phyloP scores from a whole-genome alignment of 2,113 vertebrate genomes.

The Coracopsis vasa region DNA sequence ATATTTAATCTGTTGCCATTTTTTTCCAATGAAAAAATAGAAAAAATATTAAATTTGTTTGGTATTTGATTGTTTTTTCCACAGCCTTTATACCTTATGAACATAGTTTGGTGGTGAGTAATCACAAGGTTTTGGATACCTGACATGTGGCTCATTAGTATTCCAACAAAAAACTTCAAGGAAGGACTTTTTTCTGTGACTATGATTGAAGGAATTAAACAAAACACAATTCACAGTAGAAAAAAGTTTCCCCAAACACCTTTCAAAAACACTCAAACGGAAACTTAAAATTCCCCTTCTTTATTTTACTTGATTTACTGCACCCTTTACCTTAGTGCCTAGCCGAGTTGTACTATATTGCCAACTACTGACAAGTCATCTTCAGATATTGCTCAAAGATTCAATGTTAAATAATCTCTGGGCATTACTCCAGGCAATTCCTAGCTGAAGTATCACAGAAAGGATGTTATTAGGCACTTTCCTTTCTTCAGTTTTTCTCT shows the following conservation, averaged over 20 bases:
- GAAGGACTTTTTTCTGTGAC: neutral
- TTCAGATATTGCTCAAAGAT: neutral
- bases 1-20: neutral
- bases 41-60: neutral
- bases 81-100: neutral
- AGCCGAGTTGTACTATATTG: neutral
- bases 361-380: neutral
- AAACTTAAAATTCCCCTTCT: neutral
- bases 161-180: neutral
- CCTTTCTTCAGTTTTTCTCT: neutral
- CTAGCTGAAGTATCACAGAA: neutral
- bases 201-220: neutral
- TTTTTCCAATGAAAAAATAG: neutral
- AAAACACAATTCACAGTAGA: neutral
- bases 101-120: neutral
- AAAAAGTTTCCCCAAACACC: neutral
- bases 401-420: fast-evolving
- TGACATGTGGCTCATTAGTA: neutral
- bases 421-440: neutral
- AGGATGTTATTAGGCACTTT: neutral
- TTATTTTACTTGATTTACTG: neutral
- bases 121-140: neutral
- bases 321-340: neutral
- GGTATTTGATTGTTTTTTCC: neutral
- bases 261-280: neutral